These are phyloP conservation scores for Drosophila kepulauana DNA, from an alignment of 1,140 invertebrate species.

Conservation along the genomic window DNA sequence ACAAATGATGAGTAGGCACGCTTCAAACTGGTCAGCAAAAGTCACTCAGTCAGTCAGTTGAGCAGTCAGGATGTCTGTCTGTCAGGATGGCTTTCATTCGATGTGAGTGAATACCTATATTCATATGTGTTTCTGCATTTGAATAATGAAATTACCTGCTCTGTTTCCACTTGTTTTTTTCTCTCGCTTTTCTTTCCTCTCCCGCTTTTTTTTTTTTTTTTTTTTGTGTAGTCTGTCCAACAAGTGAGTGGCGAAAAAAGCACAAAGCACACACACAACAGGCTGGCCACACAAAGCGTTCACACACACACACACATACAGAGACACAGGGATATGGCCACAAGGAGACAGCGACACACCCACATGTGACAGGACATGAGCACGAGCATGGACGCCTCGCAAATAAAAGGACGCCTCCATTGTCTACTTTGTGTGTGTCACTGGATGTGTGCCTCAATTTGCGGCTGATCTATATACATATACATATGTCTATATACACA, in stretches of 20 bases:
- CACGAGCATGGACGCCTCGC: constrained; percentile 39
- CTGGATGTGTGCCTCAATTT: constrained; percentile 19
- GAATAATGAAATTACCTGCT: constrained; percentile 78
- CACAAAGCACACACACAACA: constrained; percentile 59
- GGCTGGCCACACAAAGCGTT: constrained; percentile 41
- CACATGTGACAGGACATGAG: constrained; percentile 33
- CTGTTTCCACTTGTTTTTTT: constrained; percentile 40
- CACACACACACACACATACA: constrained; percentile 21
- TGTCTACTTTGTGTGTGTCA: constrained; percentile 22
- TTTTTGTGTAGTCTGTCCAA: background rate
- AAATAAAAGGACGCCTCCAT: constrained; percentile 38
- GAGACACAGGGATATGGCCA: constrained; percentile 15
- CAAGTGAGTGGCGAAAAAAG: constrained; percentile 52
- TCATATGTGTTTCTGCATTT: constrained; percentile 51
- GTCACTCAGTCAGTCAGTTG: constrained; percentile 6
- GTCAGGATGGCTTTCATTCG: constrained; percentile 31
- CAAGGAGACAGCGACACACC: constrained; percentile 26
- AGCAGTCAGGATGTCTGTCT: constrained; percentile 28
- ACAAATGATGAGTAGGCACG: constrained; percentile 37
- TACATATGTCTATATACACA: constrained; percentile 1
- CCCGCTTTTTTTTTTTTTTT: constrained; percentile 1
- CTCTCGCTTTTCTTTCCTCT: background rate
- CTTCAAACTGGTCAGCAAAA: constrained; percentile 29
- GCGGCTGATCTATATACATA: constrained; percentile 10
- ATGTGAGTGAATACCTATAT: constrained; percentile 26